Percentiles rank a stretch among this genome's conserved stretches.
Evolutionary conservation across 2,113 vertebrate genomes (phyloP).

Genomic region (Stigmatopora argus): DNA sequence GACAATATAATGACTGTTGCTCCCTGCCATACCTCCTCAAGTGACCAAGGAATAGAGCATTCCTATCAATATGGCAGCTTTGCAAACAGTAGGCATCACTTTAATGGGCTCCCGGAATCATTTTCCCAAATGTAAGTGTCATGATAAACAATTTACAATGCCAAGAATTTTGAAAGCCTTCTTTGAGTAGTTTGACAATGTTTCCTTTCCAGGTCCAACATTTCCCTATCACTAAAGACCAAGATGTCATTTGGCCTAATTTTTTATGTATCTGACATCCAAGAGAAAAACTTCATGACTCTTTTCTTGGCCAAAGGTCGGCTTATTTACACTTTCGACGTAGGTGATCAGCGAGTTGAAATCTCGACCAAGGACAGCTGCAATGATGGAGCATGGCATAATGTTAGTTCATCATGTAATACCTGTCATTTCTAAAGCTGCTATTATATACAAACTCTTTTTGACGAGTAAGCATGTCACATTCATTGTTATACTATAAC

Average conservation of each 20-base stretch:
- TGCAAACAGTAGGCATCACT: slow-evolving; percentile 86
- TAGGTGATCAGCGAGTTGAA: slow-evolving; percentile 77
- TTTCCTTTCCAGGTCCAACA: slow-evolving; percentile 73
- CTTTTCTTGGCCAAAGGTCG: slow-evolving; percentile 83
- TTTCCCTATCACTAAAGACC: slow-evolving; percentile 89
- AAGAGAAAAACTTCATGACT: slow-evolving; percentile 83
- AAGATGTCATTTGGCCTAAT: slow-evolving; percentile 84
- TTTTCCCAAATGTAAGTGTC: slow-evolving; percentile 65
- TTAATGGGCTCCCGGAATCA: slow-evolving; percentile 73
- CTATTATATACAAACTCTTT: neutral
- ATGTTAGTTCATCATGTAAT: slow-evolving; percentile 68
- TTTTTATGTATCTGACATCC: slow-evolving; percentile 81
- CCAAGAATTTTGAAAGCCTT: neutral
- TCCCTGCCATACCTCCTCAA: slow-evolving; percentile 75
- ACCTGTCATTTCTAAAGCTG: neutral
- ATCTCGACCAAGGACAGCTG: slow-evolving; percentile 82
- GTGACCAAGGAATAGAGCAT: slow-evolving; percentile 66
- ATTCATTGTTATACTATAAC: neutral
- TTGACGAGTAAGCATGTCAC: neutral
- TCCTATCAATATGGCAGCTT: slow-evolving; percentile 81
- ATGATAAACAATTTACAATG: neutral
- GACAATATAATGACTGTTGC: slow-evolving; percentile 52
- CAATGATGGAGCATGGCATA: slow-evolving; percentile 87
- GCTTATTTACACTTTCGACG: slow-evolving; percentile 83
- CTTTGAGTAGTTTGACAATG: neutral